Percentiles rank a stretch among this genome's conserved stretches.
Conservation (phyloP, 2,888 invertebrate genomes). For the Lissocephala sabroskyi region DNA sequence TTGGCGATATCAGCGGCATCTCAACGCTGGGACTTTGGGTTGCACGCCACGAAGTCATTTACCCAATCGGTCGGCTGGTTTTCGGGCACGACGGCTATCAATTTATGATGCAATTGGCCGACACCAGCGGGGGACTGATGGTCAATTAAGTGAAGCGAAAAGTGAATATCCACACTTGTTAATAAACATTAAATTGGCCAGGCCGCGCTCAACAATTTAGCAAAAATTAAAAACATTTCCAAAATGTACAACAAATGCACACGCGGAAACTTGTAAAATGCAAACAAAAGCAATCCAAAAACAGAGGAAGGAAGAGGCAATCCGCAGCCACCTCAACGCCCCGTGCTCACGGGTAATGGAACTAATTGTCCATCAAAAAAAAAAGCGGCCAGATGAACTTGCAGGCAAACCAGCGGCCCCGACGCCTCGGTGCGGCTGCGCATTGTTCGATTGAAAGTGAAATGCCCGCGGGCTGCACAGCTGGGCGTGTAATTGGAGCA, state of each 20-base stretch:
- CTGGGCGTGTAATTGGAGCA: constrained; percentile 44
- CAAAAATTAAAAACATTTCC: constrained; percentile 37
- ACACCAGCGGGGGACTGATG: no score
- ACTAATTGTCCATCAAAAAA: constrained; percentile 57
- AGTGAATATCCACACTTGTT: constrained; percentile 39
- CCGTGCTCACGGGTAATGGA: constrained; percentile 45
- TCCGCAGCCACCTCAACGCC: background rate
- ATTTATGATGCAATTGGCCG: constrained; percentile 37
- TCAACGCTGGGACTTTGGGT: no score
- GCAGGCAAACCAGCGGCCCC: constrained; percentile 10
- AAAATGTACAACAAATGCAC: constrained; percentile 12
- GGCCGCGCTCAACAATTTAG: constrained; percentile 21
- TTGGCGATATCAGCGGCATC: no score
- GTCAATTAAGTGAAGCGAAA: constrained; percentile 32
- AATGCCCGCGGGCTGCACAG: constrained; percentile 53
- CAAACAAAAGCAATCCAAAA: constrained; percentile 4
- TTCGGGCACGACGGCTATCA: constrained; percentile 40
- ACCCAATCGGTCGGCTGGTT: constrained; percentile 15
- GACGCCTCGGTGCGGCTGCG: background rate
- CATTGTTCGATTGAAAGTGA: constrained; percentile 51
- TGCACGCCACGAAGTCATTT: constrained; percentile 46
- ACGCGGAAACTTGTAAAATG: constrained; percentile 1
- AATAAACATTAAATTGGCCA: constrained; percentile 51
- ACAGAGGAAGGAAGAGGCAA: constrained; percentile 52
- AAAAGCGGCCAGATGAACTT: constrained; percentile 46